phyloP scores from a whole-genome alignment of 2,888 invertebrate species.

The Dermolepida albohirtum region DNA sequence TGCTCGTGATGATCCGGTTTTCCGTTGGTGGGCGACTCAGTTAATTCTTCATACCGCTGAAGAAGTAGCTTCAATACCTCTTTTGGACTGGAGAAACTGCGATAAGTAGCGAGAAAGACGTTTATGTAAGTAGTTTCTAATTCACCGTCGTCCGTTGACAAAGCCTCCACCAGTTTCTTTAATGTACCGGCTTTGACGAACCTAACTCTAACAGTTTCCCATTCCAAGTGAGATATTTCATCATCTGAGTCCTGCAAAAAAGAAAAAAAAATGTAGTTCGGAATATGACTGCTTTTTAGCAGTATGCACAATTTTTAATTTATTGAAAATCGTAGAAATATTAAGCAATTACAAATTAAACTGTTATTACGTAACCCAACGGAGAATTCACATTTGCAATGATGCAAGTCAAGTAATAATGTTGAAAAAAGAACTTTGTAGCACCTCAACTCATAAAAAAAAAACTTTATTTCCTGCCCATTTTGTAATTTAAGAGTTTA shows the following conservation, averaged over 20 bases:
- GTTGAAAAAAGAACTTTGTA: too few species aligned
- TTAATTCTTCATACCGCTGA: constrained; percentile 80
- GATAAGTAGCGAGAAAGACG: constrained; percentile 95
- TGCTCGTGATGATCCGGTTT: constrained; percentile 73
- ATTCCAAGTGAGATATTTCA: constrained; percentile 96
- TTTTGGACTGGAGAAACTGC: constrained; percentile 89
- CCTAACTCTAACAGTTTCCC: constrained; percentile 96
- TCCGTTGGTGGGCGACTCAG: constrained; percentile 68
- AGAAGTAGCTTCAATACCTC: constrained; percentile 87
- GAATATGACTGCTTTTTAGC: too few species aligned
- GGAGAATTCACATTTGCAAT: too few species aligned
- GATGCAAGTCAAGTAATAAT: too few species aligned
- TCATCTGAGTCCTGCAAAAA: constrained; percentile 83
- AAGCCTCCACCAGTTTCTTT: constrained; percentile 91
- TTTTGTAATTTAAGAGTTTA: too few species aligned
- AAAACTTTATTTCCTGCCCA: too few species aligned
- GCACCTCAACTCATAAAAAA: too few species aligned
- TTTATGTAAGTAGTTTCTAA: constrained; percentile 98
- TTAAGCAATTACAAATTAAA: too few species aligned
- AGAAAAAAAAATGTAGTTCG: neutral
- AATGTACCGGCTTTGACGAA: constrained; percentile 97
- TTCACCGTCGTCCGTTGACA: constrained; percentile 95
- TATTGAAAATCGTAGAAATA: too few species aligned
- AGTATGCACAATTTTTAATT: too few species aligned
- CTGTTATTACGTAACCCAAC: too few species aligned